Base-by-base conservation (phyloP, 1,140 invertebrate genomes). In the Brachionus manjavacas region DNA sequence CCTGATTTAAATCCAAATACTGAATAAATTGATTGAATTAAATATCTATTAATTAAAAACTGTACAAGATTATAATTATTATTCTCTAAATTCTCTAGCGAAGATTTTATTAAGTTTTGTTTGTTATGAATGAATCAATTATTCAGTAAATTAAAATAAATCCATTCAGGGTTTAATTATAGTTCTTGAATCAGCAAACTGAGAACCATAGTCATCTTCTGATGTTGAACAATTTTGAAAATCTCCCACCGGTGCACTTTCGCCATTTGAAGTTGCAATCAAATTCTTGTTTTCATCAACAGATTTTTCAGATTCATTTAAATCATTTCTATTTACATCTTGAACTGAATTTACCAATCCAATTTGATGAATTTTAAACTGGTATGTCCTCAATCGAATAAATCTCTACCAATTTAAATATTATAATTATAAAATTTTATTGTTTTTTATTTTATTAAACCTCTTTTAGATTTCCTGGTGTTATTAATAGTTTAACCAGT, bases 401-500 rank as follows among this genome's bases (percentile, higher is more conserved):
- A 60, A 60, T 23, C 52, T 60, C 52, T 60, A 8, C 16, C 4
- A 60, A 60, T 23, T 20, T 60, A 60, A 60, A 55, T 55, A 55
- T n/a, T 4, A 23, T 55, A 16, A 4, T 55, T 20, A 55, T 16
- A 55, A 55, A 55, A 23, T 55, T 8, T 43, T n/a, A 46, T 0
- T n/a, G n/a, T 46, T n/a, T 12, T 12, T 16, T n/a, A 55, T n/a
- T 46, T n/a, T 46, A 3, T 16, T 20, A 55, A 39, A 81, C 79
- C n/a, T 88, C 85, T 49, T 66, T 83, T 1, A 88, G 20, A 14
- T 86, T 72, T 39, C 88, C 88, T 14, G 84, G 52, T n/a, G 86
- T 85, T 46, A 55, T 64, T 2, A 85, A 35, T 0, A 88, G 25
- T 85, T 86, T 85, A 60, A 85, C 83, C 28, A 87, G 49, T 35